These are phyloP conservation scores for Loris lydekkerianus DNA, from an alignment of 2,797 vertebrate genomes.

Conservation along the genomic window DNA sequence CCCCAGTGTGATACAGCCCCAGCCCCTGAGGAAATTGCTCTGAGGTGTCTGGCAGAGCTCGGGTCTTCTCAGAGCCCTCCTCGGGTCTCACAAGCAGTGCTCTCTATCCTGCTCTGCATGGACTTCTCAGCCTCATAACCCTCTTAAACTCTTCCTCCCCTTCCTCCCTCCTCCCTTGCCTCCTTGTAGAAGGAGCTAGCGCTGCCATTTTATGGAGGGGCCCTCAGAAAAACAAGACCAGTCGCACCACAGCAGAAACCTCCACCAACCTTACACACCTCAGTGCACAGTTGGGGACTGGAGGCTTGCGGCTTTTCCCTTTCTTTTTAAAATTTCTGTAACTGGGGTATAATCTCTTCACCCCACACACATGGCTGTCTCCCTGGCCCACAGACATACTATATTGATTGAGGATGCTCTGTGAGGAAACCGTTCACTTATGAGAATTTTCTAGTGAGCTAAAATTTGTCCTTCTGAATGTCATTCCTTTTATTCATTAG, in stretches of 20 bases:
- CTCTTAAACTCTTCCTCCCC: neutral
- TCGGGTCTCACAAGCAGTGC: neutral
- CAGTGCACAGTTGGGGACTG: neutral
- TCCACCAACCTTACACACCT: accelerated
- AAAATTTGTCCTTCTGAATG: neutral
- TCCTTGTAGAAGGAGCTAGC: neutral
- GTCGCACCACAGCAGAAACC: too few relatives aligned
- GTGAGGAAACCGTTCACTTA: neutral
- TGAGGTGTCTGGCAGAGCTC: neutral
- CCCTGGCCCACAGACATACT: neutral
- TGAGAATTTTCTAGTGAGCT: neutral
- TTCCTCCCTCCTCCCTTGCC: neutral
- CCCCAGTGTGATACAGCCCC: accelerated
- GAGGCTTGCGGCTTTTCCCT: neutral
- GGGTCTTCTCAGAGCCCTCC: neutral
- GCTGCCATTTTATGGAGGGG: neutral
- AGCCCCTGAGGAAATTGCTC: neutral
- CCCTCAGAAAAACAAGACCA: neutral
- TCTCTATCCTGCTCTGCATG: neutral
- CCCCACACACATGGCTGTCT: neutral
- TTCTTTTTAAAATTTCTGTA: neutral
- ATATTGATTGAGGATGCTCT: neutral
- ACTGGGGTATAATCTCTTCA: neutral
- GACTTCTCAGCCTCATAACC: neutral
- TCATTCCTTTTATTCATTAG: neutral